These are phyloP conservation scores for Melanaphis sacchari DNA, from an alignment of 1,140 invertebrate genomes.

Conservation along the genomic window DNA sequence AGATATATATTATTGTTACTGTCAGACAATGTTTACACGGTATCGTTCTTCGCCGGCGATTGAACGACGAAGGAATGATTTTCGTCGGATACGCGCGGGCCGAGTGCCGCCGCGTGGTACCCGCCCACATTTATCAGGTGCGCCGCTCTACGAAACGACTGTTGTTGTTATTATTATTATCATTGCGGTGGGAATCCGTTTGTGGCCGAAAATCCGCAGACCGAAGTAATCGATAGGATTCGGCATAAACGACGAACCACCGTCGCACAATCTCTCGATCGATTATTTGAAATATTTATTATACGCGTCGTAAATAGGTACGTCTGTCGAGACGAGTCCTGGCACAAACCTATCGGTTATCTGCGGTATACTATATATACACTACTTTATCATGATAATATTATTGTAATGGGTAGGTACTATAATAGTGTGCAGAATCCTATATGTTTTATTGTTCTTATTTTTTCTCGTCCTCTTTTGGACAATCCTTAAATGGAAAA, in stretches of 20 bases:
- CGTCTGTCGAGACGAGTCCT: not conserved
- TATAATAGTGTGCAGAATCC: not conserved
- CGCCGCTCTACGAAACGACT: not conserved
- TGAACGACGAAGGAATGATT: not conserved
- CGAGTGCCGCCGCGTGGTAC: not conserved
- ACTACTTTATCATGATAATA: not conserved
- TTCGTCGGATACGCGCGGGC: not conserved
- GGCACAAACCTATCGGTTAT: not conserved
- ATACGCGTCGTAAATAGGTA: not conserved
- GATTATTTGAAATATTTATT: not conserved
- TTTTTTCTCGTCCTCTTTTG: not conserved
- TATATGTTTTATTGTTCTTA: not conserved
- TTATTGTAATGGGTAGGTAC: not conserved
- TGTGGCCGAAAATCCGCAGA: not conserved
- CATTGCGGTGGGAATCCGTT: not conserved
- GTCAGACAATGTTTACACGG: not conserved
- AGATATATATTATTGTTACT: not conserved
- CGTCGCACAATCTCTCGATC: not conserved
- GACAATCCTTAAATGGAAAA: no score
- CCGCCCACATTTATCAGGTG: slow-evolving; percentile 47
- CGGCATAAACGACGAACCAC: not conserved
- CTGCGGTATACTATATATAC: not conserved
- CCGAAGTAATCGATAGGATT: not conserved
- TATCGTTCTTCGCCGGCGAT: not conserved
- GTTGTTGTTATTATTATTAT: not conserved